A percentile compares a stretch with the other conserved stretches of the same genome.
These are phyloP conservation scores for Elephantulus edwardii DNA, from an alignment of 2,113 vertebrate genomes.

Conservation along the genomic window DNA sequence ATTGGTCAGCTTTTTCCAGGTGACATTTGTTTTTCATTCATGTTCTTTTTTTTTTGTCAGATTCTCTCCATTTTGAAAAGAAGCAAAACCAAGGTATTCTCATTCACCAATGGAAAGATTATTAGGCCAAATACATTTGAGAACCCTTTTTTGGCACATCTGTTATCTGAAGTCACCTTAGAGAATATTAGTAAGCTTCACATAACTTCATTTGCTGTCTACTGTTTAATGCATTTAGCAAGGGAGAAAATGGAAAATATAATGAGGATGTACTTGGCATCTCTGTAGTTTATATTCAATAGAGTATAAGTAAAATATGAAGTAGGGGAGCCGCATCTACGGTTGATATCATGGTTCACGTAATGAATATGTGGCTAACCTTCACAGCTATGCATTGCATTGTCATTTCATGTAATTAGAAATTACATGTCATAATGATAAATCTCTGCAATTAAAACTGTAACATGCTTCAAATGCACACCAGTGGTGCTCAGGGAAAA, in stretches of 20 bases:
- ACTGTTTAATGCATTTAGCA: not conserved
- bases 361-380: not conserved
- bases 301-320: not conserved
- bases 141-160: not conserved
- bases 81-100: not conserved
- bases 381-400: slow-evolving; percentile 40
- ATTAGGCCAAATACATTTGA: not conserved
- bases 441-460: slow-evolving; percentile 74
- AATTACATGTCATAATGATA: slow-evolving; percentile 77
- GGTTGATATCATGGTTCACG: not conserved
- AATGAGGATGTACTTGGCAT: not conserved
- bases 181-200: slow-evolving; percentile 7
- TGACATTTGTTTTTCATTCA: slow-evolving; percentile 73
- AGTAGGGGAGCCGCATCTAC: not conserved
- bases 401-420: slow-evolving; percentile 70
- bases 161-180: not conserved
- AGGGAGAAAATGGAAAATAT: not conserved
- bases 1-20: slow-evolving; percentile 77
- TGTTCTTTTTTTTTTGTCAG: slow-evolving; percentile 72
- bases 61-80: slow-evolving; percentile 55
- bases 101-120: not conserved
- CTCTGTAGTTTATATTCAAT: not conserved
- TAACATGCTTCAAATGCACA: slow-evolving; percentile 60
- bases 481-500: slow-evolving; percentile 1
- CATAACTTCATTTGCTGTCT: not conserved